Conservation (phyloP, 2,797 vertebrate species). For the Meriones psammophilus region DNA sequence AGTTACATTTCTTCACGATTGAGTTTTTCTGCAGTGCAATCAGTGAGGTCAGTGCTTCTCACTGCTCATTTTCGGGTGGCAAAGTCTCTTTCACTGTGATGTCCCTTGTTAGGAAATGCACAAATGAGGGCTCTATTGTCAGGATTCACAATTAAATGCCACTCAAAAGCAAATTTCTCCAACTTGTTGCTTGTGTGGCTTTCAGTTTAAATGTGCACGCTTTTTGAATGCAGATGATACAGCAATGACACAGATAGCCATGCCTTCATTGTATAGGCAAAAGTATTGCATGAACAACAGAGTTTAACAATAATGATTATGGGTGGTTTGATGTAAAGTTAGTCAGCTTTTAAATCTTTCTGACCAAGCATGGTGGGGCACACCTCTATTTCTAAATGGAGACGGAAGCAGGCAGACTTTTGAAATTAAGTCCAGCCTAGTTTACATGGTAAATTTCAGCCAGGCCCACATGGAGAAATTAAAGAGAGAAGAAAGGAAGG, state of each 20-base stretch:
- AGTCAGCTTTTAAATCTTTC: constrained; percentile 23
- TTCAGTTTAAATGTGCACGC: neutral
- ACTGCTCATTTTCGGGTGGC: no score
- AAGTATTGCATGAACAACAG: neutral
- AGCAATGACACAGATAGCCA: neutral
- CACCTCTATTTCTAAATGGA: neutral
- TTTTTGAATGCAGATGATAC: neutral
- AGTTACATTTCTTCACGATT: neutral
- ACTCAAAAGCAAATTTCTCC: neutral
- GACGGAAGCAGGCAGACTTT: neutral
- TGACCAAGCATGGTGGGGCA: neutral
- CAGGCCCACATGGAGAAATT: neutral
- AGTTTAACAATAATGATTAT: neutral
- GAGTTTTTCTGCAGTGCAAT: neutral
- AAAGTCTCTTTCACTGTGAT: neutral
- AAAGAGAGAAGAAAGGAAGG: neutral
- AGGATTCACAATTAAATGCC: neutral
- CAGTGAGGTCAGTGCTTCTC: neutral
- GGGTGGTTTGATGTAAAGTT: neutral
- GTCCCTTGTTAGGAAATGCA: neutral
- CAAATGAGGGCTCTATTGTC: neutral
- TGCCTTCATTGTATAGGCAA: neutral
- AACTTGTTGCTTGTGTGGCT: neutral
- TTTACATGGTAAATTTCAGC: neutral
- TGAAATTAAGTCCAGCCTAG: neutral